Base-by-base conservation (phyloP, 2,888 invertebrate species). In the Rotaria sp. region DNA sequence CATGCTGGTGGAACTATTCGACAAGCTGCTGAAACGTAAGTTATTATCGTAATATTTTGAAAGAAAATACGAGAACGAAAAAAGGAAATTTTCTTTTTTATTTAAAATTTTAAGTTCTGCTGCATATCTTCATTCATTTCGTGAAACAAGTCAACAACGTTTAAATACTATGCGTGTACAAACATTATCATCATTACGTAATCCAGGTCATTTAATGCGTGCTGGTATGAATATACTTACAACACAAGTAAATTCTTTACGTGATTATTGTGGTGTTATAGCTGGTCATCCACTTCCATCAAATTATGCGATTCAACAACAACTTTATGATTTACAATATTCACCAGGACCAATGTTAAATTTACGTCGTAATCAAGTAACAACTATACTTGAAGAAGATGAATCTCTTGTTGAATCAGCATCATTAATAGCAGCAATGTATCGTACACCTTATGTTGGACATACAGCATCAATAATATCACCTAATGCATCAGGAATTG, bases 1-100 rank as follows among this genome's bases (percentile, higher is more conserved):
- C 80, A 80, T 80, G 80, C 80, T n/a, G 80, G 80, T 45, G 80
- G 80, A n/a, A 80, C 80, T 5, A 45, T 80, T 45, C 41, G 80
- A 80, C 80, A 80, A 45, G 45, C 80, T 26, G 75, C 75, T 45
- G 75, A 80, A 80, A 80, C 75, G 45, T 67, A 67, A 67, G 55
- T 55, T 55, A 24, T 55, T 55, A 55, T 55, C 50, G n/a, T n/a
- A n/a, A n/a, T n/a, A n/a, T n/a, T n/a, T n/a, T n/a, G n/a, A n/a
- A n/a, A n/a, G n/a, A n/a, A 50, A 45, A 45, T 5, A 45, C 11
- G 45, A 45, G 11, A 45, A 45, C 15, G 18, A 24, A 11, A 52
- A 52, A 52, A 21, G 1, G 0, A 52, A 21, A 52, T 10, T 24
- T 2, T 21, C 1, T 52, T 24, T 52, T 52, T 24, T 13, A 50